Percentiles rank a stretch among this genome's conserved stretches.
phyloP scores from a whole-genome alignment of 2,797 vertebrate species.

The Macropus fuliginosus region DNA sequence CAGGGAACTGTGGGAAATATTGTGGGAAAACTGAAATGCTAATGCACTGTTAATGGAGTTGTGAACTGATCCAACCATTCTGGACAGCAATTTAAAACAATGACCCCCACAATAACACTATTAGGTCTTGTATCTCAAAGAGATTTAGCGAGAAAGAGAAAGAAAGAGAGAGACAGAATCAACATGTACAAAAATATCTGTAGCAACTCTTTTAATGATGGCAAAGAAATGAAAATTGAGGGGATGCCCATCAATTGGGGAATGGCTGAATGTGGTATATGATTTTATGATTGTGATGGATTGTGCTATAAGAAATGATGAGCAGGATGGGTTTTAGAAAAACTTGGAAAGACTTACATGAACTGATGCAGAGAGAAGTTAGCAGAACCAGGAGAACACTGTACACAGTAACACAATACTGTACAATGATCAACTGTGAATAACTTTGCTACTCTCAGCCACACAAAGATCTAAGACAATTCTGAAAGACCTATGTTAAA shows the following conservation, averaged over 20 bases:
- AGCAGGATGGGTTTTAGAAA: neutral
- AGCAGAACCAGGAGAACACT: neutral
- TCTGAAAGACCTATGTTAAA: neutral
- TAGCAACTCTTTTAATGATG: neutral
- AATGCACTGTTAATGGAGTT: too few relatives aligned
- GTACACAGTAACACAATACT: neutral
- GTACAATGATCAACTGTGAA: neutral
- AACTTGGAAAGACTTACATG: neutral
- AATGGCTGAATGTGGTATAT: neutral
- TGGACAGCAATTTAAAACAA: neutral
- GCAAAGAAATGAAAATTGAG: neutral
- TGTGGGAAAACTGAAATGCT: too few relatives aligned
- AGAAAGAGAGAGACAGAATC: too few relatives aligned
- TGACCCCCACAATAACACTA: neutral
- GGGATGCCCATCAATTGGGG: neutral
- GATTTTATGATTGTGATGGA: neutral
- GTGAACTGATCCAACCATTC: neutral
- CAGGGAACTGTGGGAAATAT: too few relatives aligned
- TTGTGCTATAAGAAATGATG: neutral
- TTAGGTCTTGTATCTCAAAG: neutral
- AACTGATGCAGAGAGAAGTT: neutral
- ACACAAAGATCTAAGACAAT: neutral
- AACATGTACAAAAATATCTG: neutral
- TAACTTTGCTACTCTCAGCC: neutral
- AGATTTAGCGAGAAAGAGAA: neutral